phyloP scores from a whole-genome alignment of 1,140 invertebrate genomes.

The Cheumatopsyche charites region DNA sequence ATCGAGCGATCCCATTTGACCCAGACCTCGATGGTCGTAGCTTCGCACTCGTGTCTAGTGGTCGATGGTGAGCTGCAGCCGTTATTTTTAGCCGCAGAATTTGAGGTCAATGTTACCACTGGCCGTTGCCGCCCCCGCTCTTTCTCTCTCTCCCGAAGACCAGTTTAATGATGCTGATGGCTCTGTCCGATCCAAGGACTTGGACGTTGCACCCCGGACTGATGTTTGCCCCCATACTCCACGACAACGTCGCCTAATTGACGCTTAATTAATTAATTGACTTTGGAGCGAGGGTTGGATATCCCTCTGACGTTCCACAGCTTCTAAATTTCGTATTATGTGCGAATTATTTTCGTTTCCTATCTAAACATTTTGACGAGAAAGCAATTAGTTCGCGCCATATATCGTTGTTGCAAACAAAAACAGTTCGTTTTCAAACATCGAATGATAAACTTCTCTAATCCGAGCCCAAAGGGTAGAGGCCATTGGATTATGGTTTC shows the following conservation, averaged over 20 bases:
- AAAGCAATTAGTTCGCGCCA: not conserved
- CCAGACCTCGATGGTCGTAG: conserved; percentile 6
- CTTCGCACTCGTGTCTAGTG: not conserved
- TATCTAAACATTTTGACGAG: not conserved
- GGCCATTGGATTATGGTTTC: not conserved
- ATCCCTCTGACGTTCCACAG: not conserved
- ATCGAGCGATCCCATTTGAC: not conserved
- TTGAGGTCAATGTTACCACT: conserved; percentile 48
- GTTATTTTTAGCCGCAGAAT: conserved; percentile 43
- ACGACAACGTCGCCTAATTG: not conserved
- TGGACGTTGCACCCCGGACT: not conserved
- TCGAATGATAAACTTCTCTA: conserved; percentile 17
- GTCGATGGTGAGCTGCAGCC: conserved; percentile 24
- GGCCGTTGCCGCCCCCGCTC: conserved; percentile 23
- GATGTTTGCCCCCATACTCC: not conserved
- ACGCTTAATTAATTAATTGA: not conserved
- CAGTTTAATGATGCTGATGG: not conserved
- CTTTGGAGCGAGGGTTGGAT: not conserved
- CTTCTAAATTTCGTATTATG: too few species aligned
- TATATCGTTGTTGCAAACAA: not conserved
- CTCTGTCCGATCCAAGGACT: not conserved
- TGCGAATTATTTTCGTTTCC: too few species aligned
- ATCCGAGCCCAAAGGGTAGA: conserved; percentile 2
- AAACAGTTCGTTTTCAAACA: not conserved
- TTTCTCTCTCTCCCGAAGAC: not conserved